phyloP scores from a whole-genome alignment of 2,888 invertebrate genomes.

The Ennomos fuscantarius region DNA sequence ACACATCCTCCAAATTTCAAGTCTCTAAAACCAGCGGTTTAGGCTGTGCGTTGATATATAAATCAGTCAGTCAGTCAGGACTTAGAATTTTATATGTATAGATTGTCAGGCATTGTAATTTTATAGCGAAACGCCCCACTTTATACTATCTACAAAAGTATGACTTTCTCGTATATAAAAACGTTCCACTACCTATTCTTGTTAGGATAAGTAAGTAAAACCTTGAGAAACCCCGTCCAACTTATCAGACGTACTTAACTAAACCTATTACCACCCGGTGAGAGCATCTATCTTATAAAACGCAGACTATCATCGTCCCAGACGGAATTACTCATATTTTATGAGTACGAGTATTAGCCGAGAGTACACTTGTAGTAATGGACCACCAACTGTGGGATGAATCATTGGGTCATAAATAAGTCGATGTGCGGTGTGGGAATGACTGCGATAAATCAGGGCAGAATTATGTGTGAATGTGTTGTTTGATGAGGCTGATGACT shows the following conservation, averaged over 20 bases:
- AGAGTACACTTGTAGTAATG: constrained; percentile 1
- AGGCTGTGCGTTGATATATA: too few relatives aligned
- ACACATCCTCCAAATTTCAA: too few relatives aligned
- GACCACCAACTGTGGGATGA: constrained; percentile 20
- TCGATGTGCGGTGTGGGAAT: constrained; percentile 4
- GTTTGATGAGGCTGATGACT: neutral
- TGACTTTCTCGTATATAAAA: too few relatives aligned
- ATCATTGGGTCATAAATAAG: constrained; percentile 15
- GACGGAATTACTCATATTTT: constrained; percentile 18
- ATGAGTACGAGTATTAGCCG: constrained; percentile 4
- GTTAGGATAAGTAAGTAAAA: constrained; percentile 8
- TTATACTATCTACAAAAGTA: too few relatives aligned
- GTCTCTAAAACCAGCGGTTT: too few relatives aligned
- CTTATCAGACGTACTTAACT: constrained; percentile 31
- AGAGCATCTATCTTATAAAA: constrained; percentile 22
- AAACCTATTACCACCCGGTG: constrained; percentile 30
- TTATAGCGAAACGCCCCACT: too few relatives aligned
- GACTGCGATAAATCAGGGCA: constrained; percentile 13
- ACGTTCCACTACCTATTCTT: neutral
- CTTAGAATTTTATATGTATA: too few relatives aligned
- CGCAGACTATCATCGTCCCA: constrained; percentile 9
- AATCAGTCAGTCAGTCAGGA: too few relatives aligned
- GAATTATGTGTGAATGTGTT: neutral
- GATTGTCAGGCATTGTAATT: too few relatives aligned
- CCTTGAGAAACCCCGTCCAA: constrained; percentile 10